Conservation (phyloP, 2,797 vertebrate genomes). For the Thunnus albacares region DNA sequence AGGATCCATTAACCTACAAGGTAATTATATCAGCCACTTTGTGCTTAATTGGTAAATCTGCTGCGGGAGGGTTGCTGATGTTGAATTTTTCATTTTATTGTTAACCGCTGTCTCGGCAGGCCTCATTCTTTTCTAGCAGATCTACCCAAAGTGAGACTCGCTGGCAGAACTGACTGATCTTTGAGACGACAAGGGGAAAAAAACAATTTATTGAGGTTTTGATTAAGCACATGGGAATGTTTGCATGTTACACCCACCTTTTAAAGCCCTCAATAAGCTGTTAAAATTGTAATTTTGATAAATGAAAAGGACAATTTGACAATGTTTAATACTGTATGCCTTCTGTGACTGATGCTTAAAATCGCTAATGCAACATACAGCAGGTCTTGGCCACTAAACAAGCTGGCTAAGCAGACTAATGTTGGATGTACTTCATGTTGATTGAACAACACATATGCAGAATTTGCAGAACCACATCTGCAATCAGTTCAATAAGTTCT, state of each 20-base stretch:
- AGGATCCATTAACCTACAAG: not conserved
- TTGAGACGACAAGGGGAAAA: not conserved
- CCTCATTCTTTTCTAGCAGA: not conserved
- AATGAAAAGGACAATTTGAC: not conserved
- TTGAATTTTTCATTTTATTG: rapidly evolving
- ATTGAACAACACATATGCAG: too few relatives aligned
- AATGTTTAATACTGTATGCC: not conserved
- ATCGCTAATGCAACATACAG: not conserved
- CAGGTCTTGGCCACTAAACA: not conserved
- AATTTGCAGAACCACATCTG: not conserved
- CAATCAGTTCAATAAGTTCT: not conserved
- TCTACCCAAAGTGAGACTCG: too few relatives aligned
- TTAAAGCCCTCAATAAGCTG: not conserved
- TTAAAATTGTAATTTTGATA: not conserved
- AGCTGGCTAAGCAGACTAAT: not conserved
- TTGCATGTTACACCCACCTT: not conserved
- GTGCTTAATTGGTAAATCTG: not conserved
- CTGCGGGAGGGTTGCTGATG: not conserved
- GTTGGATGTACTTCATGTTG: too few relatives aligned
- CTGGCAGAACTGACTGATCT: too few relatives aligned
- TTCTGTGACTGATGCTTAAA: not conserved
- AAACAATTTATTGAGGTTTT: not conserved
- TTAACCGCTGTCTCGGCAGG: not conserved
- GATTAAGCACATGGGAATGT: too few relatives aligned
- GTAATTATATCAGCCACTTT: constrained; percentile 17